A percentile compares a stretch with the other conserved stretches of the same genome.
Evolutionary conservation across 2,113 vertebrate species (phyloP).

Genomic region (Acanthisitta chloris): DNA sequence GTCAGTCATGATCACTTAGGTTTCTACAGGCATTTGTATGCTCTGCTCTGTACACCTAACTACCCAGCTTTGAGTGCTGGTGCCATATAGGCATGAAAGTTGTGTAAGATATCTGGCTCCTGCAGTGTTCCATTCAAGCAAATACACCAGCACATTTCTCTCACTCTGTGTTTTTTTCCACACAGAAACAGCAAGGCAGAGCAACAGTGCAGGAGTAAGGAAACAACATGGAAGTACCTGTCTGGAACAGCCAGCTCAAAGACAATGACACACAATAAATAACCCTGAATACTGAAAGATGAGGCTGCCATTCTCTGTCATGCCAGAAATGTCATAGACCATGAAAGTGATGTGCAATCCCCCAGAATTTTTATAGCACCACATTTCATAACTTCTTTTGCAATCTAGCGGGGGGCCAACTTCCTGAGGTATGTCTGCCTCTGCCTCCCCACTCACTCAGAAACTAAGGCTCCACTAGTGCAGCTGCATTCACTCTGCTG

Average conservation of each 20-base stretch:
- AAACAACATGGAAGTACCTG: not conserved
- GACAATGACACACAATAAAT: not conserved
- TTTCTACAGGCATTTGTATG: not conserved
- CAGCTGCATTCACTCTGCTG: not conserved
- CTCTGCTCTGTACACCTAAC: not conserved
- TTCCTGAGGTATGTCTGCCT: not conserved
- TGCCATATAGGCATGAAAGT: not conserved
- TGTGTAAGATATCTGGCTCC: not conserved
- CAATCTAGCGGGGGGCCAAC: not conserved
- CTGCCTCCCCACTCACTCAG: not conserved
- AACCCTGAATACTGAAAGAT: not conserved
- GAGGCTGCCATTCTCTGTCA: not conserved
- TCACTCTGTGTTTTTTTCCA: not conserved
- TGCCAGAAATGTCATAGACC: not conserved
- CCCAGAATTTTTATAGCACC: not conserved
- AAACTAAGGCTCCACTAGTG: not conserved
- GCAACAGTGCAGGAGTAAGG: not conserved
- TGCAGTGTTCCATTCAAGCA: not conserved
- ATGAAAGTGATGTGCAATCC: not conserved
- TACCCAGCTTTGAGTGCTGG: accelerated
- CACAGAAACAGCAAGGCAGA: not conserved
- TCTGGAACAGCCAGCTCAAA: not conserved
- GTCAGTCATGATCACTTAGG: not conserved
- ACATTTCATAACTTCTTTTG: not conserved
- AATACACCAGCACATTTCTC: not conserved